Percentiles rank a stretch among this genome's conserved stretches.
These are phyloP conservation scores for Lithobates sylvaticus DNA, from an alignment of 2,797 vertebrate species.

Conservation along the genomic window DNA sequence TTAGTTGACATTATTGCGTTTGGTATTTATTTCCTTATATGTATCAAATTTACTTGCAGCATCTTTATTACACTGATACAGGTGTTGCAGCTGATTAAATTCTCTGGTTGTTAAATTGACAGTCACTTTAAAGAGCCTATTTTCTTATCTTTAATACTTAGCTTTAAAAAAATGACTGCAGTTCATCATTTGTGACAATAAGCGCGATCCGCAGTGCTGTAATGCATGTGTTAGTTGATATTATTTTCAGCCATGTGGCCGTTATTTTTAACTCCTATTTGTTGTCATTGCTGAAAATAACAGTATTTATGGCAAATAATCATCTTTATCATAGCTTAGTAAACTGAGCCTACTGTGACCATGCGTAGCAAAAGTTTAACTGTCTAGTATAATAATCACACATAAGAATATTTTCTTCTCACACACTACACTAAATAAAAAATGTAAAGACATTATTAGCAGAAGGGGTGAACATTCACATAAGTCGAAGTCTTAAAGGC, in stretches of 20 bases:
- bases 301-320: not conserved
- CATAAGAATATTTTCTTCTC: too few relatives aligned
- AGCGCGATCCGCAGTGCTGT: not conserved
- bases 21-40: not conserved
- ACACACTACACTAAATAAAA: too few relatives aligned
- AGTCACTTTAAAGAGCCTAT: slow-evolving; percentile 35
- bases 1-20: too few relatives aligned
- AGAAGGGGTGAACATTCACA: too few relatives aligned
- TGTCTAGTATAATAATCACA: too few relatives aligned
- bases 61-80: slow-evolving; percentile 44
- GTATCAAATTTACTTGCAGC: slow-evolving; percentile 30
- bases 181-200: slow-evolving; percentile 49
- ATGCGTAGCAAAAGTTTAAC: too few relatives aligned
- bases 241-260: not conserved
- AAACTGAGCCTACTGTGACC: not conserved
- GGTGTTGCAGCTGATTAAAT: slow-evolving; percentile 57
- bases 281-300: not conserved
- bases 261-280: not conserved
- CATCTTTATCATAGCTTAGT: not conserved
- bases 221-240: not conserved
- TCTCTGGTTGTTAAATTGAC: not conserved
- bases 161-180: slow-evolving; percentile 40
- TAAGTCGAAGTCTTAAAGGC: too few relatives aligned
- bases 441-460: too few relatives aligned
- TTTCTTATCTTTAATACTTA: slow-evolving; percentile 45